Percentiles rank a stretch among this genome's conserved stretches.
These are phyloP conservation scores for Drosophila subpulchrella DNA, from an alignment of 1,140 invertebrate genomes.

Conservation along the genomic window DNA sequence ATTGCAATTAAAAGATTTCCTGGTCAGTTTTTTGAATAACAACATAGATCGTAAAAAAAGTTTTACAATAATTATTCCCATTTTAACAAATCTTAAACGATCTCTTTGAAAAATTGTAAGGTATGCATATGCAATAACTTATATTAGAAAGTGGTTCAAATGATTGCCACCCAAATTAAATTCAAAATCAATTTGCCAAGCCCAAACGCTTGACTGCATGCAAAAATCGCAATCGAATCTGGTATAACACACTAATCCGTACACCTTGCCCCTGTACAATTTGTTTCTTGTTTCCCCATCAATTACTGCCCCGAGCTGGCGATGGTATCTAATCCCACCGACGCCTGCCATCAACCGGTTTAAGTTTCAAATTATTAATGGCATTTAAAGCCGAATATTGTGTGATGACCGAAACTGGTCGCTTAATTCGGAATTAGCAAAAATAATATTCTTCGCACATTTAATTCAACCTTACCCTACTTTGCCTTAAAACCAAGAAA, in stretches of 20 bases:
- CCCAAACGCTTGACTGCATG: conserved; percentile 9
- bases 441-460: conserved; percentile 22
- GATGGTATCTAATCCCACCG: conserved; percentile 34
- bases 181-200: conserved; percentile 18
- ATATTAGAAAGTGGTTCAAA: conserved; percentile 23
- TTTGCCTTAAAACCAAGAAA: conserved; percentile 2
- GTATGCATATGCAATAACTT: background rate
- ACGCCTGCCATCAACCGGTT: conserved; percentile 37
- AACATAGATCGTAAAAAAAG: background rate
- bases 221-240: conserved; percentile 8
- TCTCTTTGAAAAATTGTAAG: background rate
- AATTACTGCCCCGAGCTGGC: conserved; percentile 25
- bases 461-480: conserved; percentile 21
- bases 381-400: conserved; percentile 22
- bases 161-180: background rate
- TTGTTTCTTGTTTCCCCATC: conserved; percentile 39
- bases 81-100: background rate
- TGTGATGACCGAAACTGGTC: conserved; percentile 10
- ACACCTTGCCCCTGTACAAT: conserved; percentile 32
- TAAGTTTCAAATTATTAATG: conserved; percentile 35
- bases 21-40: background rate
- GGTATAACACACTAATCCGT: conserved; percentile 21
- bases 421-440: conserved; percentile 4
- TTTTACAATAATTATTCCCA: too few relatives aligned
- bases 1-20: background rate